Base-by-base conservation (phyloP, 2,797 vertebrate species). In the Aratinga solstitialis region DNA sequence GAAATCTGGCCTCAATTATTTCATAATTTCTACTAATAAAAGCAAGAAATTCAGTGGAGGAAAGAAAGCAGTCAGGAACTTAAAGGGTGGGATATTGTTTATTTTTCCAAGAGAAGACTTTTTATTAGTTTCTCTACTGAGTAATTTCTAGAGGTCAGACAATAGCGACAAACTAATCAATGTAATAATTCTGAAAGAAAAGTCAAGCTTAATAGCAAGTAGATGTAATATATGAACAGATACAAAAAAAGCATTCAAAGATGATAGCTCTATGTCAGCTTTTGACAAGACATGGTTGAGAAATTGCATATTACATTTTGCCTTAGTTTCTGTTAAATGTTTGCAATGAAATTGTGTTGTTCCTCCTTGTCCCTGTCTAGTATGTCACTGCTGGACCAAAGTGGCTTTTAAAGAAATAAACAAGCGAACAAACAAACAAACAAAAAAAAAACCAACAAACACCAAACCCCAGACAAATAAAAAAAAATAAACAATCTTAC, bases 41-140 rank as follows among this genome's bases (percentile, higher is more conserved):
- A 92, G 8, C 9, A 84, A 74, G 74, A 95, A 93, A 78, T 76
- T 67, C 51, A 50, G 40, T 66, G 43, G 75, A 91, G 43, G 74
- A 89, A 38, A 95, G 23, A 94, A 89, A 95, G 62, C 43, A 89
- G n/a, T 42, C 58, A 5, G 62, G 54, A 62, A 92, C 91, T 93
- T 81, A 75, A 90, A 93, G 94, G 24, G 19, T 43, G 26, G 15
- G 73, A 87, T 51, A 40, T 62, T 63, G 77, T 72, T 84, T 93
- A 58, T 94, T 96, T 93, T 73, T 58, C 76, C 84, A 76, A 83
- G 86, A 65, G 84, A 96, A 43, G 20, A 24, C 56, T 87, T 95
- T 96, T 95, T 74, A 96, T 94, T 91, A 94, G 32, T 95, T 95
- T 96, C 29, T 1, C 53, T 94, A 62, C 32, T 95, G 92, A 95